Evolutionary conservation across 2,888 invertebrate genomes (phyloP), one percentile per base, ranked within the genome.

Genomic region (Acrobasis consociella): DNA sequence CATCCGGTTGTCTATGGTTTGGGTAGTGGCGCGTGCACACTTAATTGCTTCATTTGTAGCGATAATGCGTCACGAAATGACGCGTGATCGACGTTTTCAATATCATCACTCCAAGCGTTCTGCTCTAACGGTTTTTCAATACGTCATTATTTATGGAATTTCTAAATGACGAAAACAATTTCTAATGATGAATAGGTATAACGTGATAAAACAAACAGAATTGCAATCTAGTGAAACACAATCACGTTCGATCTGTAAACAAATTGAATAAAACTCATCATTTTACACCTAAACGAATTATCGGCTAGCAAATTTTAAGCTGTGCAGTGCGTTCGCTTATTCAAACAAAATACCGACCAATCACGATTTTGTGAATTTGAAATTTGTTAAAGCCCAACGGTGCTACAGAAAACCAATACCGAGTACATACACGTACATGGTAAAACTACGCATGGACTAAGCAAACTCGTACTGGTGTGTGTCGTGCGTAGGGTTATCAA

Each of bases 291-390:
- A 89, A 91, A 86, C 85, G 84, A 91, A 89, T 91, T 89, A 89
- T 76, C 79, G 78, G 78, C 76, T 77, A 80, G 80, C 79, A 77
- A 82, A 86, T 85, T 86, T 86, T 83, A 84, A 84, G 79, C 84
- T 74, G 69, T 68, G 70, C 74, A 74, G 78, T 79, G 85, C 82
- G 86, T 84, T 70, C 80, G 85, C 81, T 87, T 89, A 85, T 83
- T 78, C 90, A 91, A 91, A 91, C 90, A 90, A 89, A 89, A 91
- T 89, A 84, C 82, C 81, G 80, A 85, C 91, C 91, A 91, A 91
- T 91, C 91, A 89, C 87, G 86, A 90, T 87, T 91, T 92, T 91
- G 88, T 89, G 91, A 92, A 91, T 90, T 91, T 91, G 87, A 91
- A 91, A 91, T 91, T 91, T 90, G 89, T 89, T 90, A 83, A 89